Evolutionary conservation across 2,888 invertebrate genomes (phyloP).

Genomic region (Mylabris sibirica): DNA sequence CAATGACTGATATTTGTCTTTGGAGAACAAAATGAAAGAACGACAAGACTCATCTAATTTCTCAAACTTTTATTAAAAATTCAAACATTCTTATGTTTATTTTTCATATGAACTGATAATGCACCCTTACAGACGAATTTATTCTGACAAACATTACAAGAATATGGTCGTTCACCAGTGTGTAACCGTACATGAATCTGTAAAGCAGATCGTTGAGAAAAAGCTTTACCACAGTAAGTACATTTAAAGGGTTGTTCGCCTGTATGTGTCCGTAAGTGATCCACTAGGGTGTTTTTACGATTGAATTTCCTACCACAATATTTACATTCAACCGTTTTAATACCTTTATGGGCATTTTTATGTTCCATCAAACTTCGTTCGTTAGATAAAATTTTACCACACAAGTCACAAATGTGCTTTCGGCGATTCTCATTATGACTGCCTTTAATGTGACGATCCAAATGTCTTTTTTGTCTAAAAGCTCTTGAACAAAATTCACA

Average conservation of each 20-base stretch:
- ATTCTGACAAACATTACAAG: constrained; percentile 37
- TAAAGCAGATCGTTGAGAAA: constrained; percentile 46
- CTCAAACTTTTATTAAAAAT: no score
- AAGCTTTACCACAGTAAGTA: constrained; percentile 47
- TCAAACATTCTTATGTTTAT: background rate
- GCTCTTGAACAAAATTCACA: constrained; percentile 10
- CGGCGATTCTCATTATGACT: background rate
- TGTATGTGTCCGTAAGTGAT: constrained; percentile 50
- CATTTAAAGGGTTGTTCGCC: constrained; percentile 37
- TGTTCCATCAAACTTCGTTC: constrained; percentile 52
- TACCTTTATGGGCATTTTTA: constrained; percentile 39
- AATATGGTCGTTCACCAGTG: constrained; percentile 35
- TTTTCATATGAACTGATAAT: background rate
- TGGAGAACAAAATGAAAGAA: no score
- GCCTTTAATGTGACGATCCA: background rate
- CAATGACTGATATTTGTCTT: no score
- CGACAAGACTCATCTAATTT: no score
- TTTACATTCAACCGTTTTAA: constrained; percentile 58
- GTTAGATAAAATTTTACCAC: constrained; percentile 14
- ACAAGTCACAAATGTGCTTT: constrained; percentile 13
- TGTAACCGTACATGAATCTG: constrained; percentile 46
- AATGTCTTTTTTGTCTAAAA: background rate
- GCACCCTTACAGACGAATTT: constrained; percentile 30
- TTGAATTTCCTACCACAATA: constrained; percentile 47
- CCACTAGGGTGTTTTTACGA: no score